phyloP scores from a whole-genome alignment of 1,140 invertebrate genomes.

The Camponotus floridanus region DNA sequence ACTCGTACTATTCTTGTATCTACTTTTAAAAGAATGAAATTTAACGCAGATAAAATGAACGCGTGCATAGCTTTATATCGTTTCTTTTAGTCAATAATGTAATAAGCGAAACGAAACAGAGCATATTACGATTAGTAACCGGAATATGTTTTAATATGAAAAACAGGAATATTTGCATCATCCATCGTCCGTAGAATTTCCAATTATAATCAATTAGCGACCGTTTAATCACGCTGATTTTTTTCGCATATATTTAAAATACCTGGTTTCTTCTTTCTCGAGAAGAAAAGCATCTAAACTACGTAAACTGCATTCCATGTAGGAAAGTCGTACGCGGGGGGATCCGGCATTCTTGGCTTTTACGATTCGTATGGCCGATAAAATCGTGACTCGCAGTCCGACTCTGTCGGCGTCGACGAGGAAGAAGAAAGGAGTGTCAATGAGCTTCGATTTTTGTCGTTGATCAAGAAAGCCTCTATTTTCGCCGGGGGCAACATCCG shows the following conservation, averaged over 20 bases:
- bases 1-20: not conserved
- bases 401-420: slow-evolving; percentile 42
- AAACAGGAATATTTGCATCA: not conserved
- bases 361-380: slow-evolving; percentile 64
- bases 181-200: not conserved
- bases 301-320: slow-evolving; percentile 56
- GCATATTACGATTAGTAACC: slow-evolving; percentile 1
- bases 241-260: slow-evolving; percentile 20
- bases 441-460: slow-evolving; percentile 32
- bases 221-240: slow-evolving; percentile 26
- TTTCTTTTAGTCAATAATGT: not conserved
- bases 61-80: not conserved
- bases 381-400: slow-evolving; percentile 62
- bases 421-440: slow-evolving; percentile 54
- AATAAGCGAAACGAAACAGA: slow-evolving; percentile 1
- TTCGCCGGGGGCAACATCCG: not conserved
- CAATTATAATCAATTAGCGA: slow-evolving; percentile 26
- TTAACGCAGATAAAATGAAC: no score
- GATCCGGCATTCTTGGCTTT: slow-evolving; percentile 59
- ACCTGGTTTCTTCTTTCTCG: not conserved
- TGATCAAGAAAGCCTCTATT: slow-evolving; percentile 23
- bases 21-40: not conserved
- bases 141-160: not conserved
- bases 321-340: slow-evolving; percentile 58
- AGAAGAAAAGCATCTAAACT: slow-evolving; percentile 39